phyloP scores from a whole-genome alignment of 2,113 vertebrate genomes.

The Penelope pileata region DNA sequence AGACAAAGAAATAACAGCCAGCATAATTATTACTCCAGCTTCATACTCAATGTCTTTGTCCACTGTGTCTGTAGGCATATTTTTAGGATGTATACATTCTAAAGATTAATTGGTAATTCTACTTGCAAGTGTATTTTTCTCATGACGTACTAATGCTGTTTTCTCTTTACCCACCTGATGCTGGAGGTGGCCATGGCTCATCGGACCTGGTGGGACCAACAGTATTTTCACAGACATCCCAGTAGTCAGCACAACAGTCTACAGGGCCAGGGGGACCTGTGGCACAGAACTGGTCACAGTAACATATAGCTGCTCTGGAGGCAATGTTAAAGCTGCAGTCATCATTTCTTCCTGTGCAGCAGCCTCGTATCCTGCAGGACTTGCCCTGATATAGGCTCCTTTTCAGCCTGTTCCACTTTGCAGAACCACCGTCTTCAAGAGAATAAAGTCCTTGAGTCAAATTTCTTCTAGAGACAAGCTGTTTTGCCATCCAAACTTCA shows the following conservation, averaged over 20 bases:
- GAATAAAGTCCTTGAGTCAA: not conserved
- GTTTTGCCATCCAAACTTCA: conserved; percentile 42
- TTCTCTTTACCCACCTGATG: conserved; percentile 55
- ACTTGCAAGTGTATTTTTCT: not conserved
- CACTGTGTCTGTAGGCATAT: not conserved
- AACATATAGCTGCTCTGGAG: conserved; percentile 73
- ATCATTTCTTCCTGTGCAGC: conserved; percentile 79
- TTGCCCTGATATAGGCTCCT: conserved; percentile 62
- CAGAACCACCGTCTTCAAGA: not conserved
- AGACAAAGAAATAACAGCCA: not conserved
- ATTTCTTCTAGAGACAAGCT: conserved; percentile 7
- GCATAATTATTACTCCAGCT: not conserved
- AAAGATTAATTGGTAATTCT: not conserved
- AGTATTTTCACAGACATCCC: conserved; percentile 53
- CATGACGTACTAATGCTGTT: not conserved
- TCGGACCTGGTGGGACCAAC: conserved; percentile 11
- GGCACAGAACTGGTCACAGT: conserved; percentile 79
- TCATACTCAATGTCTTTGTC: not conserved
- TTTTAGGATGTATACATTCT: not conserved
- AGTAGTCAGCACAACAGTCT: conserved; percentile 81
- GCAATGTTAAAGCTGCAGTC: conserved; percentile 65
- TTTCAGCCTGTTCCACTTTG: conserved; percentile 48
- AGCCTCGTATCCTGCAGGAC: conserved; percentile 74
- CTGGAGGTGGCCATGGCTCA: not conserved
- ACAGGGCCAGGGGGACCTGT: conserved; percentile 36